These are phyloP conservation scores for Amphimallon solstitiale DNA, from an alignment of 2,888 invertebrate species.

Conservation along the genomic window DNA sequence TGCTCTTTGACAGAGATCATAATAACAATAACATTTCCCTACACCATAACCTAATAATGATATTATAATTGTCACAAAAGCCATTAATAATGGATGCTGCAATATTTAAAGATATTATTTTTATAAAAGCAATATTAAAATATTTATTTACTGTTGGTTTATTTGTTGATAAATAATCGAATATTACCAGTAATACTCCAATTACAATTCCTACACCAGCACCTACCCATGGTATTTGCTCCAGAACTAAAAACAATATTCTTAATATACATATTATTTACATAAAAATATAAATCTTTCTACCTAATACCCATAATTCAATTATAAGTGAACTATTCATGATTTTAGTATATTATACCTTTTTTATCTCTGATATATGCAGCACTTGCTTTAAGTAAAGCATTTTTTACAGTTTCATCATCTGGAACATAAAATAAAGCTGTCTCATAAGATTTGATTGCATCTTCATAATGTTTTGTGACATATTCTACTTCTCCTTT, in stretches of 20 bases:
- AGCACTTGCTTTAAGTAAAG: conserved; percentile 67
- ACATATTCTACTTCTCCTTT: conserved; percentile 78
- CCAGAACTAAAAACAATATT: conserved; percentile 67
- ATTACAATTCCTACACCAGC: conserved; percentile 77
- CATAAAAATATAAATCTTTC: conserved; percentile 22
- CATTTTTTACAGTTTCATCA: conserved; percentile 71
- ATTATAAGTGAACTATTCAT: too few relatives aligned
- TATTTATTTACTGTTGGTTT: conserved; percentile 71
- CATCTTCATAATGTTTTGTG: conserved; percentile 73
- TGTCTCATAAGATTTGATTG: conserved; percentile 74
- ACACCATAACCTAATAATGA: conserved; percentile 75
- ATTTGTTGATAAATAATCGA: conserved; percentile 73
- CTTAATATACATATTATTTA: not conserved
- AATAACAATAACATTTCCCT: conserved; percentile 70
- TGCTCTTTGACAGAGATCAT: conserved; percentile 65
- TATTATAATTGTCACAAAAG: conserved; percentile 73
- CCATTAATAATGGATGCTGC: conserved; percentile 79
- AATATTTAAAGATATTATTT: not conserved
- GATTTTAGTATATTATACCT: conserved; percentile 5
- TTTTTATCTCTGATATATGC: conserved; percentile 26
- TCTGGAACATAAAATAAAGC: conserved; percentile 75
- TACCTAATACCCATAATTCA: too few relatives aligned
- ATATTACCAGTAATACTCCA: conserved; percentile 75
- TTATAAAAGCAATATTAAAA: conserved; percentile 10
- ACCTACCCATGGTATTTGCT: conserved; percentile 79